phyloP scores from a whole-genome alignment of 2,113 vertebrate species.

The Callocephalon fimbriatum region DNA sequence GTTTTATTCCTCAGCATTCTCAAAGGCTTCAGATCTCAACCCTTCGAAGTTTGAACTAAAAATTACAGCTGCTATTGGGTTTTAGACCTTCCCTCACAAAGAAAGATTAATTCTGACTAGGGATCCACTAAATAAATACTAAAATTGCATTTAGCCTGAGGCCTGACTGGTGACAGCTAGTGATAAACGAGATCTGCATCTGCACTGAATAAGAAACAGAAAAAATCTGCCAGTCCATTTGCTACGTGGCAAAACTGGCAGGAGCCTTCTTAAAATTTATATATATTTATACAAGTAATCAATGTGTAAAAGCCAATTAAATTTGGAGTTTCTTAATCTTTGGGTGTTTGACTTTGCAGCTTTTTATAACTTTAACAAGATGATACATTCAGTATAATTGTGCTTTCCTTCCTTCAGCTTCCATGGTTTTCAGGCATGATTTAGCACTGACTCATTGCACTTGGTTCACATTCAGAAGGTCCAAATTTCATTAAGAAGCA shows the following conservation, averaged over 20 bases:
- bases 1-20: not conserved
- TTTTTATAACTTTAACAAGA: not conserved
- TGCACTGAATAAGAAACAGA: not conserved
- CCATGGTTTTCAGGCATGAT: accelerated
- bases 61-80: not conserved
- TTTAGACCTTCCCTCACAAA: not conserved
- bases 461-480: not conserved
- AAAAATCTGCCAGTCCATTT: not conserved
- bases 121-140: not conserved
- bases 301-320: not conserved
- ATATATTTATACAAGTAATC: not conserved
- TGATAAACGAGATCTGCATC: not conserved
- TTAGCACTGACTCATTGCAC: not conserved
- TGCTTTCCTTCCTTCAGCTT: not conserved
- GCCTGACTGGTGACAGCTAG: not conserved
- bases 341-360: not conserved
- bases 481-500: not conserved
- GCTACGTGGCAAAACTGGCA: not conserved
- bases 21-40: not conserved
- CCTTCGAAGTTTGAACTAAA: not conserved
- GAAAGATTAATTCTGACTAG: not conserved
- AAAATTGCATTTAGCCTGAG: not conserved
- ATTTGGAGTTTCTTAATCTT: not conserved
- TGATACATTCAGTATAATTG: not conserved
- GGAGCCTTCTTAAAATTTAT: not conserved